Conservation (phyloP, 1,140 invertebrate genomes). For the Sarcophaga peregrina region DNA sequence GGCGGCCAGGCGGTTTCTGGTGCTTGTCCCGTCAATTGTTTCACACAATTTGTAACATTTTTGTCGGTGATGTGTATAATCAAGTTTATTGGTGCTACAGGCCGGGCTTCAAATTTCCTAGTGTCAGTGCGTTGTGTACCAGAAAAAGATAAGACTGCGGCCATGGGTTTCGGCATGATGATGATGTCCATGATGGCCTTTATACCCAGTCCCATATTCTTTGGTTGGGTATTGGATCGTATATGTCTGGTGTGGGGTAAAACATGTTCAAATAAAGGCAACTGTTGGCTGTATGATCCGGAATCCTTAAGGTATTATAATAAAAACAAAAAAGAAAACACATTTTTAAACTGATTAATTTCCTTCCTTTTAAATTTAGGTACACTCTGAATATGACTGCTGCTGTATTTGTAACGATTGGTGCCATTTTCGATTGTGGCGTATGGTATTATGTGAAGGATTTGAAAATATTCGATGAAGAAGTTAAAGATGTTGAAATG, state of each 20-base stretch:
- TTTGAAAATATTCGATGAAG: conserved; percentile 78
- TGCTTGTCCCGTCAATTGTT: conserved; percentile 76
- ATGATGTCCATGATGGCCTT: conserved; percentile 77
- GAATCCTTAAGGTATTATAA: conserved; percentile 71
- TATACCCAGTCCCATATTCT: conserved; percentile 79
- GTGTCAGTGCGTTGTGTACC: conserved; percentile 77
- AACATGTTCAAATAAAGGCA: conserved; percentile 77
- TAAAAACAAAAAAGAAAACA: not conserved
- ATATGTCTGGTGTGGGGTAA: conserved; percentile 80
- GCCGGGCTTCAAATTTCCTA: conserved; percentile 76
- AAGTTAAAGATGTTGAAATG: conserved; percentile 67
- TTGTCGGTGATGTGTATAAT: conserved; percentile 75
- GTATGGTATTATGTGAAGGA: conserved; percentile 79
- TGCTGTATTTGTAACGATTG: conserved; percentile 73
- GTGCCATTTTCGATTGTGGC: conserved; percentile 74
- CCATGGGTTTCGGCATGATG: conserved; percentile 76
- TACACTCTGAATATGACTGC: conserved; percentile 76
- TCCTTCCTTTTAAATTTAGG: conserved; percentile 46
- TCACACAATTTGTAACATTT: conserved; percentile 74
- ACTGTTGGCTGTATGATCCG: conserved; percentile 80
- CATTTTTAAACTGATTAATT: not conserved
- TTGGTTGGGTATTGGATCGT: conserved; percentile 77
- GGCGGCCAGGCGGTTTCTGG: conserved; percentile 70
- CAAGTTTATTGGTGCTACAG: conserved; percentile 76
- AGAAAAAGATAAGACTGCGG: conserved; percentile 78